A percentile compares a stretch with the other conserved stretches of the same genome.
phyloP scores from a whole-genome alignment of 1,140 invertebrate genomes.

The Colletes latitarsis region DNA sequence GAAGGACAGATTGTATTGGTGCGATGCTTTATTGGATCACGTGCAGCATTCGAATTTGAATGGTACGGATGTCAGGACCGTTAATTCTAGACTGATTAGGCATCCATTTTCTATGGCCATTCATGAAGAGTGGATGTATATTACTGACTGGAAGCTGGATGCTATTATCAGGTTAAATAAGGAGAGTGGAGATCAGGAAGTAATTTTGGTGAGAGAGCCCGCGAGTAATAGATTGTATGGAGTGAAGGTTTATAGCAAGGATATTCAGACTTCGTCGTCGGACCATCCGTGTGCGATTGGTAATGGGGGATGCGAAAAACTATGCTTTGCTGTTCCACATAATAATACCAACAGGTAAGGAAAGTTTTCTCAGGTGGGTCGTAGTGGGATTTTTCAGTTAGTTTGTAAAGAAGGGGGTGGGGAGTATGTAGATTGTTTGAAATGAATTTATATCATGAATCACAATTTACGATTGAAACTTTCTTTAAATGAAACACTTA shows the following conservation, averaged over 20 bases:
- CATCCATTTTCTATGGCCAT: conserved; percentile 99
- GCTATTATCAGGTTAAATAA: conserved; percentile 96
- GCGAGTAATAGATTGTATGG: conserved; percentile 95
- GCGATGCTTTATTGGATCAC: conserved; percentile 96
- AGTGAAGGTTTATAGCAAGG: conserved; percentile 93
- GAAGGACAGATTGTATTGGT: conserved; percentile 95
- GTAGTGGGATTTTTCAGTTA: too few relatives aligned
- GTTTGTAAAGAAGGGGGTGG: too few relatives aligned
- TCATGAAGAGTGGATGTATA: conserved; percentile 96
- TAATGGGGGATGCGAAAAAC: conserved; percentile 96
- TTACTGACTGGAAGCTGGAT: conserved; percentile 98
- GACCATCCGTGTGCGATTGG: conserved; percentile 91
- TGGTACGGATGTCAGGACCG: conserved; percentile 95
- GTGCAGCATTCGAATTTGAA: conserved; percentile 97
- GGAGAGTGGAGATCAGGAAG: conserved; percentile 91
- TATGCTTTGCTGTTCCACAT: conserved; percentile 94
- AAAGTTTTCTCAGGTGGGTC: too few relatives aligned
- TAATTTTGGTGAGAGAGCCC: conserved; percentile 92
- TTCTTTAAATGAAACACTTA: too few relatives aligned
- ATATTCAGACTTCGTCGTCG: conserved; percentile 87
- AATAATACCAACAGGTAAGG: conserved; percentile 71
- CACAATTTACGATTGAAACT: too few relatives aligned
- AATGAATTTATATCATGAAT: too few relatives aligned
- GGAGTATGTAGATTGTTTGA: too few relatives aligned
- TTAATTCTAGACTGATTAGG: conserved; percentile 92